phyloP scores from a whole-genome alignment of 2,888 invertebrate species.

The Thera britannica region DNA sequence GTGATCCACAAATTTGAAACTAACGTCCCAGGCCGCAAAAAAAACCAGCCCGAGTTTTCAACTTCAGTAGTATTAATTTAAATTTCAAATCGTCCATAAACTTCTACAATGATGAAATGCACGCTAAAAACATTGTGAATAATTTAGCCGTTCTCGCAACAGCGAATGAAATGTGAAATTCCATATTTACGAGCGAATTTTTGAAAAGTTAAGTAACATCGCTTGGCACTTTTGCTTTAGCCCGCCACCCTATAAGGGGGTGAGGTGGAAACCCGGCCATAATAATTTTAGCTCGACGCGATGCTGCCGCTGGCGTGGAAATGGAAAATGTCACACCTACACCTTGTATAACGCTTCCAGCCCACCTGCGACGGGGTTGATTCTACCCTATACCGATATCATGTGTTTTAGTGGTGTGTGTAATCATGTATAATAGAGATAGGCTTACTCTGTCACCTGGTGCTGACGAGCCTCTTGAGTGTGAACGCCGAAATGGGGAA shows the following conservation, averaged over 20 bases:
- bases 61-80: neutral
- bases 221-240: conserved; percentile 49
- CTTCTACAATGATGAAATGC: neutral
- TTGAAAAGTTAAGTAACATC: conserved; percentile 33
- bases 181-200: conserved; percentile 17
- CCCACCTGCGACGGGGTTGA: conserved; percentile 44
- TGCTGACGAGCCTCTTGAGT: neutral
- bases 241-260: conserved; percentile 37
- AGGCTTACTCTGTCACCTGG: conserved; percentile 20
- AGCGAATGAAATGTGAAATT: conserved; percentile 9
- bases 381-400: conserved; percentile 42
- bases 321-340: conserved; percentile 64
- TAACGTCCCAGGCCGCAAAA: no score
- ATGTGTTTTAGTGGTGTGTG: conserved; percentile 37
- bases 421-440: conserved; percentile 23
- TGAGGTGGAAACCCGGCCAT: conserved; percentile 51
- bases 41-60: neutral
- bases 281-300: conserved; percentile 62
- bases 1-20: no score
- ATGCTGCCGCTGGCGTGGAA: conserved; percentile 50
- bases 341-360: conserved; percentile 46
- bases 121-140: conserved; percentile 3
- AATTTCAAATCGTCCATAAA: neutral
- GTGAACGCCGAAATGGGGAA: neutral
- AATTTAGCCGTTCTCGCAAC: neutral